Conservation (phyloP, 2,888 invertebrate species). For the Agonopterix subpropinquella region DNA sequence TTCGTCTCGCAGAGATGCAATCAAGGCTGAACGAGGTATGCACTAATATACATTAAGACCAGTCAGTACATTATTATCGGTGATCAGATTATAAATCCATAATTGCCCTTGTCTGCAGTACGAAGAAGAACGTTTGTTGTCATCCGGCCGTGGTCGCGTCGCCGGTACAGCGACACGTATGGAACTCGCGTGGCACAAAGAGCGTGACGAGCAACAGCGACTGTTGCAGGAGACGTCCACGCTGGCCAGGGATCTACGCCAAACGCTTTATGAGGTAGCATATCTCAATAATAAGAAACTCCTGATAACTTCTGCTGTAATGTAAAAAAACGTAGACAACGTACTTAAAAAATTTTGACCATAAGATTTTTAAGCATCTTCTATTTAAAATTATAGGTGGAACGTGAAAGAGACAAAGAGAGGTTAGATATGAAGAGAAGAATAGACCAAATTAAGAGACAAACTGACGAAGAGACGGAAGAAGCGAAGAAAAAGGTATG, state of each 20-base stretch:
- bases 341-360: too few species aligned
- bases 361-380: too few species aligned
- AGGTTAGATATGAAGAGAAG: slow-evolving; percentile 90
- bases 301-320: too few species aligned
- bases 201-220: slow-evolving; percentile 93
- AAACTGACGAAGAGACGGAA: slow-evolving; percentile 91
- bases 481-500: slow-evolving; percentile 88
- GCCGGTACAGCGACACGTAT: slow-evolving; percentile 90
- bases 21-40: slow-evolving; percentile 88
- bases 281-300: not conserved
- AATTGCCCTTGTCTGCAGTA: slow-evolving; percentile 58
- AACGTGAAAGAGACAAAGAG: slow-evolving; percentile 93
- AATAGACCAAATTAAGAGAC: slow-evolving; percentile 88
- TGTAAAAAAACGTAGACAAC: too few species aligned
- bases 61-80: too few species aligned
- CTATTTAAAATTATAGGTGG: slow-evolving; percentile 74
- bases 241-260: slow-evolving; percentile 89
- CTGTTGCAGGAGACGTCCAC: slow-evolving; percentile 93
- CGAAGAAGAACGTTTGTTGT: slow-evolving; percentile 90
- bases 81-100: too few species aligned
- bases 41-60: too few species aligned
- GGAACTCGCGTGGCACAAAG: slow-evolving; percentile 96
- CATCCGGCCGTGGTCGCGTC: slow-evolving; percentile 89
- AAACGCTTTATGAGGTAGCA: slow-evolving; percentile 86
- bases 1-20: slow-evolving; percentile 91